A percentile compares a stretch with the other conserved stretches of the same genome.
Evolutionary conservation across 2,113 vertebrate species (phyloP).

Genomic region (Phainopepla nitens): DNA sequence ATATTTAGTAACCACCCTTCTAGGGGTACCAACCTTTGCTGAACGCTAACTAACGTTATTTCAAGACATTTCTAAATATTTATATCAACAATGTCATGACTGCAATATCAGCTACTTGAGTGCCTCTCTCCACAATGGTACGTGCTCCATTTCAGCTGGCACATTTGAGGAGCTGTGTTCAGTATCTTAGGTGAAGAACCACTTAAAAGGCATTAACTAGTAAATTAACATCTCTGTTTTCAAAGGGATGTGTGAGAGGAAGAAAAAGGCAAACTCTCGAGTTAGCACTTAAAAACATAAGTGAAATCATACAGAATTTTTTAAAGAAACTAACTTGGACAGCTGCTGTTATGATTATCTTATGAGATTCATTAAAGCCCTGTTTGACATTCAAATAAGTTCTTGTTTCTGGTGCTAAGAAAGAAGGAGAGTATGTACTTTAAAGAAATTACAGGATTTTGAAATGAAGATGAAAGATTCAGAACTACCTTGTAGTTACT

Average conservation of each 20-base stretch:
- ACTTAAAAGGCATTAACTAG: background rate
- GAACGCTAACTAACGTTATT: rapidly evolving
- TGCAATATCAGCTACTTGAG: background rate
- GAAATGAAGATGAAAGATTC: conserved; percentile 57
- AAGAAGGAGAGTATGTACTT: conserved; percentile 11
- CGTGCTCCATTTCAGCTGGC: background rate
- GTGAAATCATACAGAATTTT: conserved; percentile 60
- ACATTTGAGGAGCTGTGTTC: background rate
- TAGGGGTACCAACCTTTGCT: background rate
- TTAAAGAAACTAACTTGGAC: conserved; percentile 63
- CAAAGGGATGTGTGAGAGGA: background rate
- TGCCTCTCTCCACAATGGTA: background rate
- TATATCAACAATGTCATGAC: background rate
- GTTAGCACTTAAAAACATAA: conserved; percentile 29
- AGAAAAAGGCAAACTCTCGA: background rate
- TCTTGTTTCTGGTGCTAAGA: conserved; percentile 29
- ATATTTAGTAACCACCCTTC: background rate
- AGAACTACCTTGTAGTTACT: conserved; percentile 26
- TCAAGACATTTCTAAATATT: background rate
- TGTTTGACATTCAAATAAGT: conserved; percentile 58
- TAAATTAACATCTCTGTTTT: conserved; percentile 11
- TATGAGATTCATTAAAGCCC: conserved; percentile 45
- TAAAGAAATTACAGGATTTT: conserved; percentile 45
- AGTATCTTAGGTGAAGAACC: background rate
- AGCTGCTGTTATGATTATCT: conserved; percentile 50